Evolutionary conservation across 2,888 invertebrate genomes (phyloP).

Genomic region (Brachypalpus laphriformis): DNA sequence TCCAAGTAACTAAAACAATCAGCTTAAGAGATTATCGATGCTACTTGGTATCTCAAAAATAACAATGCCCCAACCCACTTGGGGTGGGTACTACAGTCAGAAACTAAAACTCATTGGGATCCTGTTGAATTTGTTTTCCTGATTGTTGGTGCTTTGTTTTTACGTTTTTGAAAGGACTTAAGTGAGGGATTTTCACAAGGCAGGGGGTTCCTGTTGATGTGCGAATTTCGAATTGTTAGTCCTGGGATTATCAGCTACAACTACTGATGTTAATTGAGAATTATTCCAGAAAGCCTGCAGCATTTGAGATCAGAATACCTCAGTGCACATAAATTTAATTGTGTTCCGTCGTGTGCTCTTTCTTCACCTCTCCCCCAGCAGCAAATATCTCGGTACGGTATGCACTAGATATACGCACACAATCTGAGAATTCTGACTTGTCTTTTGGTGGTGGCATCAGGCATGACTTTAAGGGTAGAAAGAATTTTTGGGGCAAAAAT

Average conservation of each 20-base stretch:
- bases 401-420: background rate
- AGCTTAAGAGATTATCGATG: conserved; percentile 61
- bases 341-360: background rate
- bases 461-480: background rate
- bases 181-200: background rate
- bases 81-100: background rate
- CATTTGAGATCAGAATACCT: conserved; percentile 2
- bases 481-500: conserved; percentile 9
- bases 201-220: background rate
- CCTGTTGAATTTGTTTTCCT: conserved; percentile 1
- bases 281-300: conserved; percentile 4
- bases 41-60: conserved; percentile 32
- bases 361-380: background rate
- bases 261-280: conserved; percentile 19
- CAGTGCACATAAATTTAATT: background rate
- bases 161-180: background rate
- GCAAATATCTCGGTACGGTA: background rate
- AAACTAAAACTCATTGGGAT: conserved; percentile 14
- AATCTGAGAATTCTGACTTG: no score
- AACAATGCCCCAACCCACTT: conserved; percentile 18
- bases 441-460: background rate
- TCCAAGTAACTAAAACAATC: conserved; percentile 65
- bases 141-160: background rate
- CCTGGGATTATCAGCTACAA: conserved; percentile 42
- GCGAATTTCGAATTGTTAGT: conserved; percentile 22